Conservation (phyloP, 2,113 vertebrate genomes). For the Perccottus glenii region DNA sequence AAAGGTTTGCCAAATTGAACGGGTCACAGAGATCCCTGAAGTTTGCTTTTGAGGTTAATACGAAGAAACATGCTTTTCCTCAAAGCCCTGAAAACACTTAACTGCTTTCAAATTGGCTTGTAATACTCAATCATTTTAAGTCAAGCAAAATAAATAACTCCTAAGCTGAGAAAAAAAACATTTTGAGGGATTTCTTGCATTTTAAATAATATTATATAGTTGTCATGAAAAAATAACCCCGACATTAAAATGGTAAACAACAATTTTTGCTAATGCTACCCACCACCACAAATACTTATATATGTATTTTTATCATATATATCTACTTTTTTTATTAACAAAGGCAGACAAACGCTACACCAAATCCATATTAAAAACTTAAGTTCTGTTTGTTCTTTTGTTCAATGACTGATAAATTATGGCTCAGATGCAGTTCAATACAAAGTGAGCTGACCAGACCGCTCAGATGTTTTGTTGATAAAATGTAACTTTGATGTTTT, state of each 20-base stretch:
- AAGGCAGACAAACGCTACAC: conserved; percentile 75
- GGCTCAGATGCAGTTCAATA: conserved; percentile 82
- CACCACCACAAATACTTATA: conserved; percentile 74
- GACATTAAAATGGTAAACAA: conserved; percentile 66
- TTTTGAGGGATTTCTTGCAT: conserved; percentile 5
- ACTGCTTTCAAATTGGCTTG: conserved; percentile 19
- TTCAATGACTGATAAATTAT: conserved; percentile 39
- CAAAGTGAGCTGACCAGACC: conserved; percentile 59
- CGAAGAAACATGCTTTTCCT: conserved; percentile 17
- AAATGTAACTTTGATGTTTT: conserved; percentile 8
- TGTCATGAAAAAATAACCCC: conserved; percentile 59
- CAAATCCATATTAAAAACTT: conserved; percentile 61
- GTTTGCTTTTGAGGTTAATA: conserved; percentile 21
- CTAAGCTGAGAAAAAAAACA: too few species aligned
- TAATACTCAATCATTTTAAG: conserved; percentile 4
- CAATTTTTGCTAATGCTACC: conserved; percentile 73
- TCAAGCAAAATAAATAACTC: too few species aligned
- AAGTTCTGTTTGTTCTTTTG: conserved; percentile 51
- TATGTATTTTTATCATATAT: conserved; percentile 60
- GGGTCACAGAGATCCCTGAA: background rate
- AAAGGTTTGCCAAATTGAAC: background rate
- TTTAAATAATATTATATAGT: conserved; percentile 13
- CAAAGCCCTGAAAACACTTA: conserved; percentile 14
- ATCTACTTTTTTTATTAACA: conserved; percentile 55
- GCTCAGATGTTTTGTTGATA: conserved; percentile 19